These are phyloP conservation scores for Drosophila niveifrons DNA, from an alignment of 2,888 invertebrate species.

Conservation along the genomic window DNA sequence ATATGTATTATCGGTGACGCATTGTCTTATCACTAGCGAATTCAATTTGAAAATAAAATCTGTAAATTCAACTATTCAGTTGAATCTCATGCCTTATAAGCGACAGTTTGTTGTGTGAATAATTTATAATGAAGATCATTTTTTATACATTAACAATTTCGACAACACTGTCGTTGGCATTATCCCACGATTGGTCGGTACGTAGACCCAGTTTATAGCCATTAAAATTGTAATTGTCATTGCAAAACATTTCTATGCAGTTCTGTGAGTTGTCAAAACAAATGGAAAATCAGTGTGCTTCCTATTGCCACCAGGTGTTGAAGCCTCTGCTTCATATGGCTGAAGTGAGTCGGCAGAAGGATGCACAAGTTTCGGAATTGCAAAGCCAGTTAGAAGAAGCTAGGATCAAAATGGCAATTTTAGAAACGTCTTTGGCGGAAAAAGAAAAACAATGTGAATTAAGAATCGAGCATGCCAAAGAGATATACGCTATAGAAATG, in stretches of 20 bases:
- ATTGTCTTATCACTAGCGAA: background rate
- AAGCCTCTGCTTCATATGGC: background rate
- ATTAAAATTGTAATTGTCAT: background rate
- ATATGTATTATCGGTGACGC: background rate
- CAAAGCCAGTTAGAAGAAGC: background rate
- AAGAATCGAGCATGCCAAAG: background rate
- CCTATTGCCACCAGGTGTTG: slow-evolving; percentile 1
- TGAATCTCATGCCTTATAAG: background rate
- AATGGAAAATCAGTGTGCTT: slow-evolving; percentile 3
- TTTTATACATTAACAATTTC: background rate
- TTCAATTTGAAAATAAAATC: background rate
- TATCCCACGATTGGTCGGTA: background rate
- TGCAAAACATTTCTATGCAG: background rate
- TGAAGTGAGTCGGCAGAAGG: background rate
- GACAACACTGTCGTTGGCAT: background rate
- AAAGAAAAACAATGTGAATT: background rate
- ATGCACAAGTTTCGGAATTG: background rate
- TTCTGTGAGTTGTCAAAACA: slow-evolving; percentile 1
- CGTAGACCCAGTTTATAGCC: background rate
- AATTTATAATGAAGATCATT: background rate
- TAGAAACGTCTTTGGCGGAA: background rate
- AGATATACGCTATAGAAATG: background rate
- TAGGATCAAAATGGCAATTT: background rate
- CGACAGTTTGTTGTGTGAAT: background rate
- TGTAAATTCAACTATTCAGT: background rate